Evolutionary conservation across 2,888 invertebrate species (phyloP).

Genomic region (Diogma glabrata): DNA sequence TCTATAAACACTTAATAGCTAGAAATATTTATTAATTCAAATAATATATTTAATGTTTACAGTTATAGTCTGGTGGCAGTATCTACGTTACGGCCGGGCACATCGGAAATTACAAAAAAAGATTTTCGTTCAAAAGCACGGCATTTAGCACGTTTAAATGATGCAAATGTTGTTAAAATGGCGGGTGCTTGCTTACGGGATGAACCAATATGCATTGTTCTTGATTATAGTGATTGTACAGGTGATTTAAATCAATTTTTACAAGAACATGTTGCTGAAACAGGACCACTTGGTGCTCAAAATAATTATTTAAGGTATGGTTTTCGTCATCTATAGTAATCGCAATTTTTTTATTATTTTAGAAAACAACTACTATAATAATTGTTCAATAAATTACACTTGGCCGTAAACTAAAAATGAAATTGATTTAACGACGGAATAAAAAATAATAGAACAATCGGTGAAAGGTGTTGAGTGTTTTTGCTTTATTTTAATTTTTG

Average conservation of each 20-base stretch:
- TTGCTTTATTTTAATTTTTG: too few relatives aligned
- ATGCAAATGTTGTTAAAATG: conserved; percentile 59
- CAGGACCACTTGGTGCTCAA: conserved; percentile 39
- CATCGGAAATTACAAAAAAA: conserved; percentile 45
- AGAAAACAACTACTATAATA: too few relatives aligned
- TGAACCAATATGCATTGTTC: conserved; percentile 63
- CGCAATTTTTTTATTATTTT: too few relatives aligned
- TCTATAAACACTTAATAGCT: too few relatives aligned
- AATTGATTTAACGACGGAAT: too few relatives aligned
- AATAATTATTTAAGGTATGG: conserved; percentile 12
- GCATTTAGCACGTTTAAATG: conserved; percentile 53
- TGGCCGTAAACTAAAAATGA: too few relatives aligned
- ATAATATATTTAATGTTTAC: conserved; percentile 10
- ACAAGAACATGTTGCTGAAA: conserved; percentile 66
- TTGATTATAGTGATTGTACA: conserved; percentile 51
- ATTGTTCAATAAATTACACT: too few relatives aligned
- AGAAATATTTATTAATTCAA: background rate
- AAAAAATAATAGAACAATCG: too few relatives aligned
- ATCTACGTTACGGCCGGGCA: conserved; percentile 53
- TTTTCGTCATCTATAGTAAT: too few relatives aligned
- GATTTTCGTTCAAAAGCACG: conserved; percentile 64
- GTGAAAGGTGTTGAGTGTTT: too few relatives aligned
- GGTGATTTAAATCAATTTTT: conserved; percentile 79
- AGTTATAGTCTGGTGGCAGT: conserved; percentile 54
- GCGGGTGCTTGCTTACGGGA: conserved; percentile 61